phyloP scores from a whole-genome alignment of 2,797 vertebrate species.

The Gambelia wislizenii region DNA sequence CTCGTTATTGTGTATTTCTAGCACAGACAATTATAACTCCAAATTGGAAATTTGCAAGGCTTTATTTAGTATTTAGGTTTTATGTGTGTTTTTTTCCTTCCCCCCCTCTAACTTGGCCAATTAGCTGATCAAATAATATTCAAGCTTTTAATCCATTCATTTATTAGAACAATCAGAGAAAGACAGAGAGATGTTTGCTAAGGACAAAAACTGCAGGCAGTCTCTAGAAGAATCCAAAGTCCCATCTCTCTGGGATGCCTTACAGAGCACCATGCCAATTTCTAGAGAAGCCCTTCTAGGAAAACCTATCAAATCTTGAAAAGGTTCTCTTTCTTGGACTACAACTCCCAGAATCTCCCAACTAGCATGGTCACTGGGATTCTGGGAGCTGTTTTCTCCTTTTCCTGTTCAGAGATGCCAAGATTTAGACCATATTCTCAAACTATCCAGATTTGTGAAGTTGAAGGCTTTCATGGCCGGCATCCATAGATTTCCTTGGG shows the following conservation, averaged over 20 bases:
- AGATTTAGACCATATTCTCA: too few relatives aligned
- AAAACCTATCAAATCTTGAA: background rate
- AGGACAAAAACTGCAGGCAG: background rate
- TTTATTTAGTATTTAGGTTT: background rate
- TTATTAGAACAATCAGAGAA: background rate
- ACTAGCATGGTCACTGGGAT: too few relatives aligned
- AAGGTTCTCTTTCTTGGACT: too few relatives aligned
- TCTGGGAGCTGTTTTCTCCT: too few relatives aligned
- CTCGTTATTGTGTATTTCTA: background rate
- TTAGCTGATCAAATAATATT: background rate
- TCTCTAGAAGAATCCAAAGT: background rate
- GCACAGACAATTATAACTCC: background rate
- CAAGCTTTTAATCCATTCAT: background rate
- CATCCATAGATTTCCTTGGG: too few relatives aligned
- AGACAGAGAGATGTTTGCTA: background rate
- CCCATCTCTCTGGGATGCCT: background rate
- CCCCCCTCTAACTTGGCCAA: background rate
- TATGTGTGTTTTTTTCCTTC: background rate
- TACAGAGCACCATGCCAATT: background rate
- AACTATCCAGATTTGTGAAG: too few relatives aligned
- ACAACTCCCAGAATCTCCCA: too few relatives aligned
- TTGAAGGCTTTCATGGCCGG: too few relatives aligned
- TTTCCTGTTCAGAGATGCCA: background rate
- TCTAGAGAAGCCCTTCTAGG: background rate
- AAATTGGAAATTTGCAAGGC: background rate